phyloP scores from a whole-genome alignment of 2,888 invertebrate genomes.

The Lasius fuliginosus region DNA sequence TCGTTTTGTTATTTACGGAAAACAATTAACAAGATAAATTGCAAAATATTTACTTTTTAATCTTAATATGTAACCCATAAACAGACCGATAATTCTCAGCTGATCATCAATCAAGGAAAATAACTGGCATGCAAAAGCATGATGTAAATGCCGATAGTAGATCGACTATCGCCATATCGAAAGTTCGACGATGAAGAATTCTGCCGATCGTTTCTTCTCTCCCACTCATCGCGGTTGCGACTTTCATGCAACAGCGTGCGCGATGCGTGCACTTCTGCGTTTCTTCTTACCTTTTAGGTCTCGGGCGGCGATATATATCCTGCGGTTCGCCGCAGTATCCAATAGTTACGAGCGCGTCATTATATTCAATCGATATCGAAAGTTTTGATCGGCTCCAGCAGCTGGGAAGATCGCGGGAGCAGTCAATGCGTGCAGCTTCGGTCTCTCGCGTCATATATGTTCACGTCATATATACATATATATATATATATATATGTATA shows the following conservation, averaged over 20 bases:
- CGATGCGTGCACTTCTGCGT: slow-evolving; percentile 33
- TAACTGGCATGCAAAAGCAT: slow-evolving; percentile 30
- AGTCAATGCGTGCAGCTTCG: slow-evolving; percentile 43
- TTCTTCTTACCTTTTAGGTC: slow-evolving; percentile 73
- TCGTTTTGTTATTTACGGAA: background rate
- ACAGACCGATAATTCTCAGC: slow-evolving; percentile 2
- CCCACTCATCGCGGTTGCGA: slow-evolving; percentile 67
- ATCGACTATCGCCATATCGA: slow-evolving; percentile 17
- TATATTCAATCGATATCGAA: slow-evolving; percentile 82
- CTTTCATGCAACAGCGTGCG: slow-evolving; percentile 69
- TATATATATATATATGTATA: background rate
- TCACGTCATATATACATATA: slow-evolving; percentile 8
- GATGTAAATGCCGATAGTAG: slow-evolving; percentile 33
- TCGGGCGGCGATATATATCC: slow-evolving; percentile 51
- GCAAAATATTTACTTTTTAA: background rate
- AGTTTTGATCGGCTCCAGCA: slow-evolving; percentile 77
- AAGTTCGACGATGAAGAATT: slow-evolving; percentile 27
- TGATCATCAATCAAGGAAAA: slow-evolving; percentile 16
- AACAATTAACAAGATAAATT: slow-evolving; percentile 3
- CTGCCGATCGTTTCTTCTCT: slow-evolving; percentile 41
- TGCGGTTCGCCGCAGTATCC: slow-evolving; percentile 84
- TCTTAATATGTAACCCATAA: background rate
- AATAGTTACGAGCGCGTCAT: slow-evolving; percentile 82
- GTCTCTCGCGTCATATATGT: slow-evolving; percentile 24
- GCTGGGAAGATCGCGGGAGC: slow-evolving; percentile 68